Evolutionary conservation across 1,140 invertebrate species (phyloP).

Genomic region (Drosophila pectinifera): DNA sequence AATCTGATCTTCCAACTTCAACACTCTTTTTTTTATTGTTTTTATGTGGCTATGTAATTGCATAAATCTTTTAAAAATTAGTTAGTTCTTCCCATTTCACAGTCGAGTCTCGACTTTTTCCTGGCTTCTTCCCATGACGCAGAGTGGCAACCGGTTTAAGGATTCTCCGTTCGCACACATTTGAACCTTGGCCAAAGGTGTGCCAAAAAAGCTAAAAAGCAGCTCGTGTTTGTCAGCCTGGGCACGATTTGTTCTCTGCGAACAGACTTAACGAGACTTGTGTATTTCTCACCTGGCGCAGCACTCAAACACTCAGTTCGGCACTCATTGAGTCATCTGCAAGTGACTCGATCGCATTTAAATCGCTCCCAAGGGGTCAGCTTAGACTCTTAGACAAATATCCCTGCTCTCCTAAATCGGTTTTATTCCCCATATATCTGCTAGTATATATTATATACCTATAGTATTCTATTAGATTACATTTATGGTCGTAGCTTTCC

Average conservation of each 20-base stretch:
- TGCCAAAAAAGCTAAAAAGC: background rate
- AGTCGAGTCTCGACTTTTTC: background rate
- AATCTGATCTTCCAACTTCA: no score
- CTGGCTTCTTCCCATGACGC: slow-evolving; percentile 1
- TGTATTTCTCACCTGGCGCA: slow-evolving; percentile 2
- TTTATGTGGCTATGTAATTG: no score
- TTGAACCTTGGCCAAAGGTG: slow-evolving; percentile 11
- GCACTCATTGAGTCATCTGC: slow-evolving; percentile 4
- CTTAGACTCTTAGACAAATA: no score
- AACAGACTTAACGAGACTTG: no score
- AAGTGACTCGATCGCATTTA: background rate
- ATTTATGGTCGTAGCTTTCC: background rate
- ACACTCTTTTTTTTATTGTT: no score
- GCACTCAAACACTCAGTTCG: background rate
- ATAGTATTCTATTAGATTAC: background rate
- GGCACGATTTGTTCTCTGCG: no score
- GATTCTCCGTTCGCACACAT: slow-evolving; percentile 13
- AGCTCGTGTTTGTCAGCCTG: no score
- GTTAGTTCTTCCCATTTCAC: background rate
- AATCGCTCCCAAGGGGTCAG: no score
- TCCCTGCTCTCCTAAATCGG: no score
- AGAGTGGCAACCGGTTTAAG: slow-evolving; percentile 9
- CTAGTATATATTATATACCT: no score
- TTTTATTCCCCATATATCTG: no score
- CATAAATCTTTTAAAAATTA: no score